phyloP scores from a whole-genome alignment of 2,888 invertebrate species.

The Hedya salicella region DNA sequence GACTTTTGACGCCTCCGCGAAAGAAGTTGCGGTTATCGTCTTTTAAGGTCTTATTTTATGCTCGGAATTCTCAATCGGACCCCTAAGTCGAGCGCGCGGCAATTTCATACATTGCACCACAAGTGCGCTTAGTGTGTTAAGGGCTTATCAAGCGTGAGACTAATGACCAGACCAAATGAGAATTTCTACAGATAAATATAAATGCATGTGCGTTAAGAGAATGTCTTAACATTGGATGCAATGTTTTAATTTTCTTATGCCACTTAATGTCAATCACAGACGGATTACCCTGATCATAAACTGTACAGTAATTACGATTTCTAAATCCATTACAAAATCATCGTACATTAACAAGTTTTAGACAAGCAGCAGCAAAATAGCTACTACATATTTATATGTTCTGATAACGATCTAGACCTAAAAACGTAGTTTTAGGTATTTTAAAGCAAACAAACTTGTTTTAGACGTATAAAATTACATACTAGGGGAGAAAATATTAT shows the following conservation, averaged over 20 bases:
- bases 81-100: neutral
- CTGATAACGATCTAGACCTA: too few species aligned
- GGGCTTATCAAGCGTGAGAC: constrained; percentile 17
- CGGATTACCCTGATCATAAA: neutral
- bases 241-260: constrained; percentile 9
- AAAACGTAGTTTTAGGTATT: too few species aligned
- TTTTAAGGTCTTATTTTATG: too few species aligned
- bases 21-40: too few species aligned
- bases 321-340: constrained; percentile 15
- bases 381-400: too few species aligned
- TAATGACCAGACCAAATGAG: constrained; percentile 26
- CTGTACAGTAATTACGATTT: constrained; percentile 3
- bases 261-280: constrained; percentile 8
- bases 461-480: too few species aligned
- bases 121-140: neutral
- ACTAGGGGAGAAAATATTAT: too few species aligned
- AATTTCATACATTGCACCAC: neutral
- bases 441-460: too few species aligned
- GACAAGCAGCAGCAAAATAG: too few species aligned
- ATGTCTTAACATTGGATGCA: constrained; percentile 11
- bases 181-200: constrained; percentile 30
- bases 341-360: neutral
- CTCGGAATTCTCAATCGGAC: too few species aligned
- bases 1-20: too few species aligned
- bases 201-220: constrained; percentile 26